These are phyloP conservation scores for Amia ocellicauda DNA, from an alignment of 2,113 vertebrate genomes.

Conservation along the genomic window DNA sequence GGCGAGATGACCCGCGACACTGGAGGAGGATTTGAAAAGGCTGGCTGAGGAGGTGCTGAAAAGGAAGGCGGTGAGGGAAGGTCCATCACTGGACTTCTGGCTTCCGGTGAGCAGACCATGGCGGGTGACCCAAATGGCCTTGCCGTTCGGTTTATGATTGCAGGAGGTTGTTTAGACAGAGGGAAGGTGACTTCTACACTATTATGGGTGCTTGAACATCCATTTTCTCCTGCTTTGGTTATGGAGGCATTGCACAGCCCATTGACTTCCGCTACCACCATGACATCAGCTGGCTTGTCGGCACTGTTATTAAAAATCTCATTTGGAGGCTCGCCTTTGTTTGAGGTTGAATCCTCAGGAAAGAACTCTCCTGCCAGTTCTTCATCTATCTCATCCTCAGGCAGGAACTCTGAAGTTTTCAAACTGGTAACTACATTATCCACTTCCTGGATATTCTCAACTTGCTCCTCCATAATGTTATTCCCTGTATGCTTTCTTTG, in stretches of 20 bases:
- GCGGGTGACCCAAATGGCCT: slow-evolving; percentile 81
- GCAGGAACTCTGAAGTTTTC: slow-evolving; percentile 65
- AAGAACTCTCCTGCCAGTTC: slow-evolving; percentile 17
- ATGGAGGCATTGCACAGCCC: slow-evolving; percentile 21
- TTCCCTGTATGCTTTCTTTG: slow-evolving; percentile 17
- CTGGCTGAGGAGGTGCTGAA: slow-evolving; percentile 48
- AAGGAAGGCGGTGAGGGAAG: slow-evolving; percentile 75
- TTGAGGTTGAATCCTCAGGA: slow-evolving; percentile 22
- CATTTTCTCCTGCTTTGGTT: slow-evolving; percentile 41
- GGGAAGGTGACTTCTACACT: slow-evolving; percentile 36
- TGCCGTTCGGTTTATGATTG: slow-evolving; percentile 84
- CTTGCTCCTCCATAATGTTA: slow-evolving; percentile 67
- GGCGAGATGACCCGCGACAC: slow-evolving; percentile 63
- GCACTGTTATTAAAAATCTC: slow-evolving; percentile 33
- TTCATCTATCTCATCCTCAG: slow-evolving; percentile 60
- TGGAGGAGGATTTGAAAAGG: slow-evolving; percentile 64
- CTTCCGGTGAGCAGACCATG: slow-evolving; percentile 37
- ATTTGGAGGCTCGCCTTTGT: slow-evolving; percentile 36
- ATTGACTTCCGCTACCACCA: slow-evolving; percentile 37
- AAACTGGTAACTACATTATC: slow-evolving; percentile 31
- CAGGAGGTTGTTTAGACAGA: slow-evolving; percentile 55
- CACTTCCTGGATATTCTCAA: slow-evolving; percentile 43
- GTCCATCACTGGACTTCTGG: slow-evolving; percentile 39
- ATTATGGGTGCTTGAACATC: slow-evolving; percentile 40
- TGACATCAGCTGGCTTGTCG: slow-evolving; percentile 27